Base-by-base conservation (phyloP, 2,888 invertebrate genomes). In the Choristoneura rosaceana region DNA sequence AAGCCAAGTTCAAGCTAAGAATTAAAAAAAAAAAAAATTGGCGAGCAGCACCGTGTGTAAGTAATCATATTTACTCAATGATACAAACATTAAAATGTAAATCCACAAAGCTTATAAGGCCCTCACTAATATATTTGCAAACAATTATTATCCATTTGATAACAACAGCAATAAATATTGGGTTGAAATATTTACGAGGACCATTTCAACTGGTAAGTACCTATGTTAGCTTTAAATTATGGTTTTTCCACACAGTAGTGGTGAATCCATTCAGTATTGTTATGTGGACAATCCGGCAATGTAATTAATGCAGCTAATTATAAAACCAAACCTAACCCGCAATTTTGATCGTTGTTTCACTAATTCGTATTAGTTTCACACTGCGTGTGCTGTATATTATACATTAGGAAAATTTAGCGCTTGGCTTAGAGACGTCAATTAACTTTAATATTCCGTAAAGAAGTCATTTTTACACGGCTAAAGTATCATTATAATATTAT, bases 251-350 rank as follows among this genome's bases (percentile, higher is more conserved):
- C 60, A 68, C 59, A 25, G 69, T 69, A 60, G 73, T 52, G 68
- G 64, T 73, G 43, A 64, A 64, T 63, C 68, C 68, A 73, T 69
- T 73, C 47, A 60, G 69, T 71, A 69, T 33, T 73, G 41, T 64
- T 69, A 69, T 73, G 59, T 59, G 64, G 14, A 34, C 63, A 59
- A 64, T 69, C 52, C 58, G 47, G 47, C 12, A 25, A 17, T 50
- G 60, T 73, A 73, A 73, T 69, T 69, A 63, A 73, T 69, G 64
- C 60, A 68, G 52, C 68, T 73, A 73, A 73, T 73, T 68, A 69
- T 73, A 64, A 73, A 73, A 73, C 73, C 73, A 69, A 73, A 73
- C 59, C 15, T 17, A 58, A 47, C 43, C 62, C 50, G 38, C 71
- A 47, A 25, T 50, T 47, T 47, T 62, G 58, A 33, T 58, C 47